Conservation (phyloP, 1,140 invertebrate species). For the Drosophila murphyi region DNA sequence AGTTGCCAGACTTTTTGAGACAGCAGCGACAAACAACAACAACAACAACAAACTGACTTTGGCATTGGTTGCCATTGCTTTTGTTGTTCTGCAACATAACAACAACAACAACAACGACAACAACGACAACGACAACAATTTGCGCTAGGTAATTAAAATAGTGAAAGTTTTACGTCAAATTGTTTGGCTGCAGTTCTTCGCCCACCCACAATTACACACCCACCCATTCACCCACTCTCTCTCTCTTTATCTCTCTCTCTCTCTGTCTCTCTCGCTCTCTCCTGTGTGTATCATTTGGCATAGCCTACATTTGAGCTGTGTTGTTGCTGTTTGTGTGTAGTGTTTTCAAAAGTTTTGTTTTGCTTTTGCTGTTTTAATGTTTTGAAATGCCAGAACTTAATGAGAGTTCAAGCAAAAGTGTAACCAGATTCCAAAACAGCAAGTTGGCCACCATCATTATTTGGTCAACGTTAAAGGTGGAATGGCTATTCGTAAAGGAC, state of each 20-base stretch:
- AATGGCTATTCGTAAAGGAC: no score
- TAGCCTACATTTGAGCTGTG: constrained; percentile 70
- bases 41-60: constrained; percentile 35
- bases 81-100: constrained; percentile 26
- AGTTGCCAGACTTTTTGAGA: constrained; percentile 75
- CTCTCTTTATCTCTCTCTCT: constrained; percentile 3
- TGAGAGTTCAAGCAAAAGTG: constrained; percentile 7
- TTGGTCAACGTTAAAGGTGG: neutral
- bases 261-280: neutral
- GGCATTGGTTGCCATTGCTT: constrained; percentile 22
- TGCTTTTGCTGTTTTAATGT: constrained; percentile 20
- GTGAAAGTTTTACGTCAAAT: constrained; percentile 66
- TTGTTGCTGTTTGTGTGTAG: constrained; percentile 8
- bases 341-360: constrained; percentile 24
- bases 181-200: constrained; percentile 20
- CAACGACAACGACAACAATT: constrained; percentile 49
- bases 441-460: neutral
- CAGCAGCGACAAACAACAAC: constrained; percentile 46
- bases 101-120: constrained; percentile 47
- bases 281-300: constrained; percentile 45
- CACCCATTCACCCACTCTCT: neutral
- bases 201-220: neutral
- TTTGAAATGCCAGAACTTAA: constrained; percentile 5
- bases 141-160: constrained; percentile 75
- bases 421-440: neutral